phyloP scores from a whole-genome alignment of 1,140 invertebrate species.

The Cardiocondyla obscurior region DNA sequence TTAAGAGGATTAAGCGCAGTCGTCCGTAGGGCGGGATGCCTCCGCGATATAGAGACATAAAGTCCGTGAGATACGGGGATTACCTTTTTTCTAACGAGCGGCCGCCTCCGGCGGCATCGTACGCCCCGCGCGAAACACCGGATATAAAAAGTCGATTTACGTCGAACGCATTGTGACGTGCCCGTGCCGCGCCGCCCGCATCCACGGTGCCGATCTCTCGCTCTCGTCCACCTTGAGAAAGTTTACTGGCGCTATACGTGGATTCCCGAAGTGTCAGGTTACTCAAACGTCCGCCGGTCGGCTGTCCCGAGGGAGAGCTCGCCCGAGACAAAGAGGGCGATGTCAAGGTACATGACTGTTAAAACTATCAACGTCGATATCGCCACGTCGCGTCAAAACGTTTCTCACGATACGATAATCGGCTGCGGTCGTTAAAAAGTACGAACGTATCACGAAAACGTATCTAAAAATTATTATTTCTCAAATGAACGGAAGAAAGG shows the following conservation, averaged over 20 bases:
- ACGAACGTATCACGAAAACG: neutral
- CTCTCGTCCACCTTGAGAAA: conserved; percentile 43
- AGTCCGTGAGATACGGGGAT: conserved; percentile 64
- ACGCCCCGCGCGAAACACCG: conserved; percentile 11
- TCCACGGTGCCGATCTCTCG: conserved; percentile 40
- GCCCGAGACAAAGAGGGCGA: conserved; percentile 18
- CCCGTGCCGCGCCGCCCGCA: neutral
- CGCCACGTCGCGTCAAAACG: neutral
- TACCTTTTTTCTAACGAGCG: conserved; percentile 41
- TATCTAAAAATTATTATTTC: neutral
- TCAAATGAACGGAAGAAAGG: neutral
- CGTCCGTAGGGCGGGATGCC: conserved; percentile 3
- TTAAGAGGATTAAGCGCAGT: conserved; percentile 70
- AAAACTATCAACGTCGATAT: conserved; percentile 7
- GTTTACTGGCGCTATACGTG: conserved; percentile 20
- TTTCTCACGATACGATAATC: neutral
- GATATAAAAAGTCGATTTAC: conserved; percentile 61
- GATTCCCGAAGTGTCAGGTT: conserved; percentile 32
- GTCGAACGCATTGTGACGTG: neutral
- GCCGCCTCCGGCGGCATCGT: neutral
- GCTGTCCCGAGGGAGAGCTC: neutral
- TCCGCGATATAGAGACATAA: conserved; percentile 67
- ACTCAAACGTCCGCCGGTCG: neutral
- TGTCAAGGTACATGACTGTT: neutral
- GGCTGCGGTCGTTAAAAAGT: neutral